These are phyloP conservation scores for Chymomyza caudatula DNA, from an alignment of 2,888 invertebrate species.

Conservation along the genomic window DNA sequence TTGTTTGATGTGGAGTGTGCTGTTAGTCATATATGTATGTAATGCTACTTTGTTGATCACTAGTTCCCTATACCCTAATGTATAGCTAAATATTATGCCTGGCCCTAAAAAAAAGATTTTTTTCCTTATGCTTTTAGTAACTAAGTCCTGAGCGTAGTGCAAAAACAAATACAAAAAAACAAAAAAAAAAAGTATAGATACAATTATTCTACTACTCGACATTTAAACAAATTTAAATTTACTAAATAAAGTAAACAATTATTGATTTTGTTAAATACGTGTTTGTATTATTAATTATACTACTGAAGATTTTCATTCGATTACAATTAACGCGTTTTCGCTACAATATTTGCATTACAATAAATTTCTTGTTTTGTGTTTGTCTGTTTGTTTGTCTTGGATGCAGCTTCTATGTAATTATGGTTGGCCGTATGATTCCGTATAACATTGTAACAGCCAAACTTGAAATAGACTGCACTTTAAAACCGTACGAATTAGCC, in stretches of 20 bases:
- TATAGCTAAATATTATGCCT: conserved; percentile 12
- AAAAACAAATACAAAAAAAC: background rate
- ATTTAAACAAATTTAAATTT: conserved; percentile 26
- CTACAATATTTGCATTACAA: background rate
- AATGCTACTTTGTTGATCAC: too few species aligned
- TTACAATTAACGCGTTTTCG: conserved; percentile 41
- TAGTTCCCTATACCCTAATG: conserved; percentile 18
- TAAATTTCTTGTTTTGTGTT: background rate
- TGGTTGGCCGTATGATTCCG: conserved; percentile 7
- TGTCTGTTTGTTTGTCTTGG: background rate
- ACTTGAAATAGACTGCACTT: background rate
- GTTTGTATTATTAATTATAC: conserved; percentile 45
- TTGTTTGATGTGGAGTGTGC: background rate
- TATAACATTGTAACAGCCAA: background rate
- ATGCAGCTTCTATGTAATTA: conserved; percentile 1
- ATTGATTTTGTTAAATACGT: conserved; percentile 43
- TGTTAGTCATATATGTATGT: background rate
- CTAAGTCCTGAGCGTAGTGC: conserved; percentile 37
- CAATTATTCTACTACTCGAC: conserved; percentile 19
- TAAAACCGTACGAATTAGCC: background rate
- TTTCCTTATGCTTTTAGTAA: conserved; percentile 2
- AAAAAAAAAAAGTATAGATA: background rate
- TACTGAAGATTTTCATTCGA: conserved; percentile 63
- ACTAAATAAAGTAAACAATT: conserved; percentile 39
- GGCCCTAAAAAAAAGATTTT: conserved; percentile 1